Evolutionary conservation across 2,888 invertebrate genomes (phyloP).

Genomic region (Sminthurides aquaticus): DNA sequence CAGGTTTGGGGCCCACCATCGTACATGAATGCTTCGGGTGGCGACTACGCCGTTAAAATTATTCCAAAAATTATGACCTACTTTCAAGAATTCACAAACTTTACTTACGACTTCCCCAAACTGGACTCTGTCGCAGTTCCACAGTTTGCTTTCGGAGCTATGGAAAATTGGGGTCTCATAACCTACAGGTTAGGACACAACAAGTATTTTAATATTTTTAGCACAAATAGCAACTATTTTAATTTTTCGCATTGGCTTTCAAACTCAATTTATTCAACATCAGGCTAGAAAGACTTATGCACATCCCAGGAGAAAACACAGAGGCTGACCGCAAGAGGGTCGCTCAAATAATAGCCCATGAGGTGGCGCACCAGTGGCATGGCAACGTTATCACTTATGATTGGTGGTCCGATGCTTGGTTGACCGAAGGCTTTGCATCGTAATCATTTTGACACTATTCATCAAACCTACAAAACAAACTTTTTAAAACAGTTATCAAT

Average conservation of each 20-base stretch:
- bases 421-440: slow-evolving; percentile 27
- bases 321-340: slow-evolving; percentile 23
- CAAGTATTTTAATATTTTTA: no score
- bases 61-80: slow-evolving; percentile 3
- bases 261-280: no score
- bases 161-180: slow-evolving; percentile 37
- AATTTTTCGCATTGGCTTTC: no score
- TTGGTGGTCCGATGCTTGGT: slow-evolving; percentile 27
- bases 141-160: slow-evolving; percentile 35
- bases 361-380: slow-evolving; percentile 28
- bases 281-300: slow-evolving; percentile 17
- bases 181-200: slow-evolving; percentile 31
- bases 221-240: no score
- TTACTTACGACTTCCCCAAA: slow-evolving; percentile 24
- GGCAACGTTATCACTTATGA: slow-evolving; percentile 26
- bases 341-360: slow-evolving; percentile 20
- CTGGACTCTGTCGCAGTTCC: slow-evolving; percentile 31
- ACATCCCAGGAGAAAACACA: slow-evolving; percentile 31
- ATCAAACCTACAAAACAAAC: no score
- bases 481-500: no score
- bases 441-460: background rate
- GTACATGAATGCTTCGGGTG: background rate
- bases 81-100: slow-evolving; percentile 8
- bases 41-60: slow-evolving; percentile 9
- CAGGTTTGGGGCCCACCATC: background rate